These are phyloP conservation scores for Drosophila meridionalis DNA, from an alignment of 2,888 invertebrate genomes.

Conservation along the genomic window DNA sequence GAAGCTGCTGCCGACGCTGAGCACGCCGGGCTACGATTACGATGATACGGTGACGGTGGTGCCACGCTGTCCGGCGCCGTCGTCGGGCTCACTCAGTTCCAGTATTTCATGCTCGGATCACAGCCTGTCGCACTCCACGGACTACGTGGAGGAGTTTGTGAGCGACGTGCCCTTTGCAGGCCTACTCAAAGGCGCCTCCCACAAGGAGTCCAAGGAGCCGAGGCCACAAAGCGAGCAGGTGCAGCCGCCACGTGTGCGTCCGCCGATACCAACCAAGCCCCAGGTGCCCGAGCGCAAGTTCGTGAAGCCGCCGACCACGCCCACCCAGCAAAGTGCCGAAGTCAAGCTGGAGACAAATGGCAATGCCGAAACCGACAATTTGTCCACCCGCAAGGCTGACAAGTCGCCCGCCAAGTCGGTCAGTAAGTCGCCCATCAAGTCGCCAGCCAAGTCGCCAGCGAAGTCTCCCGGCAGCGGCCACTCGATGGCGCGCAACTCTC, in stretches of 20 bases:
- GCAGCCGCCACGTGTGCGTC: conserved; percentile 60
- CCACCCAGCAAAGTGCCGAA: conserved; percentile 49
- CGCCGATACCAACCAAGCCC: conserved; percentile 77
- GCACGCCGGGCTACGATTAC: conserved; percentile 74
- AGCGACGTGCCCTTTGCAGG: conserved; percentile 94
- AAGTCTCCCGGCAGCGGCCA: conserved; percentile 63
- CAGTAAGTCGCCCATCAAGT: conserved; percentile 48
- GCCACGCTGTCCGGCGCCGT: conserved; percentile 70
- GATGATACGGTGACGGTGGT: conserved; percentile 80
- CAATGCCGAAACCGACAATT: conserved; percentile 30
- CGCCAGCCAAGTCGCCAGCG: conserved; percentile 58
- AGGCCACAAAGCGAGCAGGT: conserved; percentile 42
- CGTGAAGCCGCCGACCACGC: conserved; percentile 67
- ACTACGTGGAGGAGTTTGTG: conserved; percentile 93
- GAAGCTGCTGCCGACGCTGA: conserved; percentile 64
- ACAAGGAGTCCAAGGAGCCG: conserved; percentile 40
- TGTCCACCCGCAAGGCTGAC: conserved; percentile 9
- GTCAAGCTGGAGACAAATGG: conserved; percentile 56
- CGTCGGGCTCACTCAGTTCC: conserved; percentile 90
- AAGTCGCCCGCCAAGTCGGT: conserved; percentile 50
- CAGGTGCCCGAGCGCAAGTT: conserved; percentile 74
- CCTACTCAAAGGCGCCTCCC: conserved; percentile 92
- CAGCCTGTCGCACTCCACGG: conserved; percentile 88
- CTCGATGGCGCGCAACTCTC: conserved; percentile 64
- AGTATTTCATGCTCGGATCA: conserved; percentile 91